Evolutionary conservation across 2,113 vertebrate genomes (phyloP).

Genomic region (Micromys minutus): DNA sequence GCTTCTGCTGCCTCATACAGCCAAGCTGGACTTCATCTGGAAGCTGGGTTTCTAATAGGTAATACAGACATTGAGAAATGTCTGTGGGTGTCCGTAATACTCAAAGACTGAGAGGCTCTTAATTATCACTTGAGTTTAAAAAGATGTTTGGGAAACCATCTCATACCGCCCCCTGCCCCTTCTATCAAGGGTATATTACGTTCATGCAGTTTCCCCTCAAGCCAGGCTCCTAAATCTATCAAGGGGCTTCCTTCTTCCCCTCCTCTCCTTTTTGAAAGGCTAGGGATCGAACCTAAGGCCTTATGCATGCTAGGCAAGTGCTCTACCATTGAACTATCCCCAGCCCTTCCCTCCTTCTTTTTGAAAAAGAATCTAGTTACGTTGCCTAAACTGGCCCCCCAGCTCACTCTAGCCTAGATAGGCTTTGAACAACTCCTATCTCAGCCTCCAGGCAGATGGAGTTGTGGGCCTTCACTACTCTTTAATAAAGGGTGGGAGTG

Average conservation of each 20-base stretch:
- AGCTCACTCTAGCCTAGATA: background rate
- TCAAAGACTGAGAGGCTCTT: conserved; percentile 24
- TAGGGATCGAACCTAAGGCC: background rate
- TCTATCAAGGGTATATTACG: background rate
- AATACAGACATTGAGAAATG: background rate
- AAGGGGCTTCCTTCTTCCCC: background rate
- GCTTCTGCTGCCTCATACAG: background rate
- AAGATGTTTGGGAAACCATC: background rate
- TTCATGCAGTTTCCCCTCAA: background rate
- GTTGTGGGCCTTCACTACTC: background rate
- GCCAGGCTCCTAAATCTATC: background rate
- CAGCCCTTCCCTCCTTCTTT: background rate
- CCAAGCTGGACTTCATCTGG: background rate
- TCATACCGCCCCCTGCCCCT: too few species aligned
- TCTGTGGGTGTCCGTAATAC: background rate
- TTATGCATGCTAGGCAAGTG: background rate
- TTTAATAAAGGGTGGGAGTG: too few species aligned
- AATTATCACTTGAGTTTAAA: background rate
- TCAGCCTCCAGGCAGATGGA: background rate
- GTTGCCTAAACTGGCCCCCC: background rate
- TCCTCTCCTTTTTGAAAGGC: background rate
- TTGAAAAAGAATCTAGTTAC: background rate
- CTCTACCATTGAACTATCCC: background rate
- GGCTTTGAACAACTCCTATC: background rate
- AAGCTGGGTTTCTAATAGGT: conserved; percentile 56